A percentile compares a stretch with the other conserved stretches of the same genome.
Conservation (phyloP, 1,140 invertebrate species). For the Philotrypesis tridentata region DNA sequence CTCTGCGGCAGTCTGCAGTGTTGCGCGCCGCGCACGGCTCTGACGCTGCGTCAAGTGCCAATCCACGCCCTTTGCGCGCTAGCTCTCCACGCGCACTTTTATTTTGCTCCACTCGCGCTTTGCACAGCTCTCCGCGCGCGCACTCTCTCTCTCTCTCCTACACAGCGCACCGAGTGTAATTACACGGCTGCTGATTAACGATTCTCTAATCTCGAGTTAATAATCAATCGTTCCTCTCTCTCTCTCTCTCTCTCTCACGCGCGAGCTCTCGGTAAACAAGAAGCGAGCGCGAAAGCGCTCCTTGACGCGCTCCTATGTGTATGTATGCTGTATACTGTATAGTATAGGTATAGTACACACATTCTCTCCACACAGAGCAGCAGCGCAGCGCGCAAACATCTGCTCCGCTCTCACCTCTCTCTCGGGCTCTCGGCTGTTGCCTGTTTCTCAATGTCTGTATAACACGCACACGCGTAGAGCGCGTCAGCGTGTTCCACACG, state of each 20-base stretch:
- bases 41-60: slow-evolving; percentile 48
- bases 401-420: neutral
- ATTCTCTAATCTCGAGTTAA: no score
- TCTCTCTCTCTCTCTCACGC: neutral
- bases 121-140: neutral
- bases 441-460: neutral
- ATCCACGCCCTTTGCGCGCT: slow-evolving; percentile 25
- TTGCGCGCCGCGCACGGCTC: no score
- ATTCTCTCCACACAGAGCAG: neutral
- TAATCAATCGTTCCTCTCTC: neutral
- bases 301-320: no score
- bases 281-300: no score
- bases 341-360: neutral
- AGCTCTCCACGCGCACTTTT: slow-evolving; percentile 42
- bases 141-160: neutral
- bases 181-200: neutral
- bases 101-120: slow-evolving; percentile 46
- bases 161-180: neutral
- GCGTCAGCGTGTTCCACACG: slow-evolving; percentile 23
- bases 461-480: neutral
- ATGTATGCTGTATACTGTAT: no score
- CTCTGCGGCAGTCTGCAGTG: neutral
- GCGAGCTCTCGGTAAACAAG: no score
- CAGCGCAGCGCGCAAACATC: neutral
- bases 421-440: neutral